These are phyloP conservation scores for Tupaia chinensis DNA, from an alignment of 2,113 vertebrate genomes.

Conservation along the genomic window DNA sequence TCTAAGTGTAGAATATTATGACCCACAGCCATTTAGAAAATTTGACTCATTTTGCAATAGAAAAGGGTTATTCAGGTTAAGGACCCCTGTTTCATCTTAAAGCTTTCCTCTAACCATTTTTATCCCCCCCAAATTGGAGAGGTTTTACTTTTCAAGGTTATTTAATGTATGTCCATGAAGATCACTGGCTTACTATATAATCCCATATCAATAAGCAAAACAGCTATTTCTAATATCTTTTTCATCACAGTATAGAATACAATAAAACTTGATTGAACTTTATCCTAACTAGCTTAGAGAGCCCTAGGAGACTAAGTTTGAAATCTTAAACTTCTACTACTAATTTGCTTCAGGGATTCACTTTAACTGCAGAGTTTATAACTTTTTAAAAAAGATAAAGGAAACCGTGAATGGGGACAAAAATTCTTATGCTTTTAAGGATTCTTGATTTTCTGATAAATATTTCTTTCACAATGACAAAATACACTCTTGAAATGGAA, in stretches of 20 bases:
- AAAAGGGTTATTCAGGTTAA: neutral
- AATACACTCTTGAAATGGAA: neutral
- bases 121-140: neutral
- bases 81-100: neutral
- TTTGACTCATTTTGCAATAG: neutral
- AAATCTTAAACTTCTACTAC: constrained; percentile 18
- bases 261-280: neutral
- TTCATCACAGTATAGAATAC: neutral
- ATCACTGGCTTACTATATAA: neutral
- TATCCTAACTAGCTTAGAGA: neutral
- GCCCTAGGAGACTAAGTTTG: neutral
- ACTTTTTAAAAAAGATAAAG: neutral
- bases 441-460: neutral
- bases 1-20: neutral
- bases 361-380: neutral
- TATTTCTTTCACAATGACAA: neutral
- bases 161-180: neutral
- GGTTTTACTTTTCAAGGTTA: neutral
- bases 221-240: neutral
- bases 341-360: constrained; percentile 51
- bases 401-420: neutral
- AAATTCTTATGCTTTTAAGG: neutral
- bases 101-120: neutral
- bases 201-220: neutral
- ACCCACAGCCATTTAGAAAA: neutral